phyloP scores from a whole-genome alignment of 1,140 invertebrate genomes.

The Drosophila micromelanica region DNA sequence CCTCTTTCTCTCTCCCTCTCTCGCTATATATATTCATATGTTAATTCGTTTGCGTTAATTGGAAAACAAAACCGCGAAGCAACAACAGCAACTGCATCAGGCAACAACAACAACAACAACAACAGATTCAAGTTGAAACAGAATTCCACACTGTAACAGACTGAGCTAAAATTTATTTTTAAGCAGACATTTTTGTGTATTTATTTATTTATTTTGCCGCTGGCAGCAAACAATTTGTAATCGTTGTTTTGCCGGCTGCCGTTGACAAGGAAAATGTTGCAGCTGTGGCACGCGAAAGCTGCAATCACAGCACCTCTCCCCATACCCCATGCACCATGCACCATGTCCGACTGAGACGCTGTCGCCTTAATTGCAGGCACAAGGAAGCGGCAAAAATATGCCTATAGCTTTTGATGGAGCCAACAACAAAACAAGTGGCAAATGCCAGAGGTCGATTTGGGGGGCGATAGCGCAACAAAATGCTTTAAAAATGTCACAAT shows the following conservation, averaged over 20 bases:
- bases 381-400: constrained; percentile 40
- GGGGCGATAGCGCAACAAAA: constrained; percentile 13
- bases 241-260: constrained; percentile 50
- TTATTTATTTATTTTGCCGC: constrained; percentile 68
- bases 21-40: constrained; percentile 52
- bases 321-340: not conserved
- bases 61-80: constrained; percentile 35
- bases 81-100: constrained; percentile 3
- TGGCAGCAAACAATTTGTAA: constrained; percentile 73
- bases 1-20: not conserved
- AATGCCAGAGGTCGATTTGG: constrained; percentile 32
- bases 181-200: constrained; percentile 48
- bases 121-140: constrained; percentile 13
- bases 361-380: constrained; percentile 59
- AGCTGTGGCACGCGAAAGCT: constrained; percentile 62
- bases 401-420: no score
- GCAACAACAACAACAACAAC: not conserved
- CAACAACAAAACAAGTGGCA: constrained; percentile 25
- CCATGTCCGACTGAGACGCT: not conserved
- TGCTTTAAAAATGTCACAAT: constrained; percentile 1
- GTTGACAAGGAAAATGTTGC: constrained; percentile 78
- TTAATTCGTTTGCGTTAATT: constrained; percentile 72
- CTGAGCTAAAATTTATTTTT: constrained; percentile 57
- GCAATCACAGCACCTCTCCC: constrained; percentile 4
- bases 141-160: constrained; percentile 28